Base-by-base conservation (phyloP, 2,888 invertebrate genomes). In the Hypomecis atomaria region DNA sequence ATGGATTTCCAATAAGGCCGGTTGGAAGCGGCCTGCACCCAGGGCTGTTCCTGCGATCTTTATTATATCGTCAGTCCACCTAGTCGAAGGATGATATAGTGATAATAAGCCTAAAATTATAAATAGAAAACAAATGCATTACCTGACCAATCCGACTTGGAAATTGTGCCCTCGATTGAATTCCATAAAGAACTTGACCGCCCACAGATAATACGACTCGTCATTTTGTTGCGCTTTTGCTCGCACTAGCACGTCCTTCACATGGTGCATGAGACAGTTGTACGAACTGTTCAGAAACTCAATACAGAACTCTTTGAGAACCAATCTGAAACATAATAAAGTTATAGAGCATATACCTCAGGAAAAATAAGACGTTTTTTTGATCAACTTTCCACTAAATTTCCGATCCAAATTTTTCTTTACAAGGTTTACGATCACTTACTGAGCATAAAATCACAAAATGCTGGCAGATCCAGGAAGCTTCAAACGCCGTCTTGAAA, bases 111-210 rank as follows among this genome's bases (percentile, higher is more conserved):
- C 43, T 42, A 47, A 49, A 10, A 9, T 33, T 5, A 10, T 33
- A 4, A 33, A 43, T 43, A 6, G 10, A 56, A 37, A 34, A 58
- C 11, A 55, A 23, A 50, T 44, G 38, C 62, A 50, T 90, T 90
- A 97, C 97, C 98, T 97, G 73, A 99, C 96, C 76, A 97, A 94
- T 86, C 98, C 97, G 71, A 98, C 95, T 89, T 97, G 95, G 83
- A 97, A 97, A 78, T 96, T 95, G 85, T 97, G 96, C 77, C 95
- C 94, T 72, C 99, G 95, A 93, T 98, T 99, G 89, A 99, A 99
- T 88, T 98, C 98, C 98, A 99, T 98, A 88, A 99, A 99, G 92
- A 99, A 99, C 80, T 96, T 95, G 74, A 99, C 94, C 6, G 97
- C 96, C 98, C 98, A 99, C 69, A 99, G 92, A 86, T 98, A 98